Conservation (phyloP, 1,140 invertebrate genomes). For the Ylistrum balloti region DNA sequence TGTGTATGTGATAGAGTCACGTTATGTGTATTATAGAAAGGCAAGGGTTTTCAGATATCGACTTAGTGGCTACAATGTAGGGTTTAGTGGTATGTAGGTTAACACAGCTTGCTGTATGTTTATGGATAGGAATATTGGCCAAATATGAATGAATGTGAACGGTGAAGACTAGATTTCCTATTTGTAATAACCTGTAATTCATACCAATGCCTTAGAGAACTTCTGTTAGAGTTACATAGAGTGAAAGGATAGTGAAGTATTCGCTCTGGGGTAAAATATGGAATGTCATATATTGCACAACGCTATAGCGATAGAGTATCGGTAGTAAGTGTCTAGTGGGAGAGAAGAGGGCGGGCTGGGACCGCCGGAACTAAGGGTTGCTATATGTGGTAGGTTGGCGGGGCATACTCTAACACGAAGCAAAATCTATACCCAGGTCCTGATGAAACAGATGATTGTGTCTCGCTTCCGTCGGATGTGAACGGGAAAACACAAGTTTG, state of each 20-base stretch:
- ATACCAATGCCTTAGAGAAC: no score
- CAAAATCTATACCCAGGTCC: not conserved
- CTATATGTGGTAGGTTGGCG: not conserved
- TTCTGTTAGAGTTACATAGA: no score
- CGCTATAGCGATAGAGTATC: not conserved
- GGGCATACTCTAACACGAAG: not conserved
- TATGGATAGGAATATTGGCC: not conserved
- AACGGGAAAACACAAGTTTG: not conserved
- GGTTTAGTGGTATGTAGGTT: not conserved
- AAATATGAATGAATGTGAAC: not conserved
- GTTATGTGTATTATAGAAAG: not conserved
- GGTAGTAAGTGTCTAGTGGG: not conserved
- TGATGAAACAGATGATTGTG: conserved; percentile 19
- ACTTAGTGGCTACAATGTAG: not conserved
- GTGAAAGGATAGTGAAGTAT: not conserved
- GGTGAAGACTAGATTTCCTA: not conserved
- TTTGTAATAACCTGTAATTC: not conserved
- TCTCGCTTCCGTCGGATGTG: not conserved
- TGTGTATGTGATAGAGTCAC: not conserved
- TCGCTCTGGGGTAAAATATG: not conserved
- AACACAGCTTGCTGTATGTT: no score
- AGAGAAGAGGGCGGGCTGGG: not conserved
- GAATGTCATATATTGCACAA: not conserved
- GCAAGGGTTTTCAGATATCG: not conserved
- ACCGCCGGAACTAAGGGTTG: not conserved